Base-by-base conservation (phyloP, 2,888 invertebrate species). In the Chrysolina oricalcia region DNA sequence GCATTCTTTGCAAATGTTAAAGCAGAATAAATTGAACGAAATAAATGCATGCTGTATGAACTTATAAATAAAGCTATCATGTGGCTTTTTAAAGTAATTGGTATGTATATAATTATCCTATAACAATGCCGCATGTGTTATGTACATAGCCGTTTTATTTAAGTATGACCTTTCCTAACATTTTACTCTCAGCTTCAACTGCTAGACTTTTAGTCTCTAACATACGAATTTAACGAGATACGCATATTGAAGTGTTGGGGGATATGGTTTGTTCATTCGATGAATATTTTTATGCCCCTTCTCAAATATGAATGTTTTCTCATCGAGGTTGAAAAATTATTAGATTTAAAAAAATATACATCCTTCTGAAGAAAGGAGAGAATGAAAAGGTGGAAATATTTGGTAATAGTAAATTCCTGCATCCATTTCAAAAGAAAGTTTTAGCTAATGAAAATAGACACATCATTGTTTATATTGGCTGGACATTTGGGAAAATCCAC, bases 81-180 rank as follows among this genome's bases (percentile, higher is more conserved):
- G 78, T 72, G 72, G 75, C 72, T 76, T 80, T 80, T 76, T 72
- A 62, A 76, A 79, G 73, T 80, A 79, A 80, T 79, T 77, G 78
- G 77, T 75, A 74, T 74, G 77, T 78, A 70, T 79, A 78, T 80
- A 79, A 79, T 79, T 79, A 76, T 80, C 74, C 71, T 71, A 72
- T 70, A 78, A 80, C 80, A 81, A 80, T 80, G 77, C 79, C 72
- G 76, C 81, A 78, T 79, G 75, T 79, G 80, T 81, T 76, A 62
- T 72, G 72, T 77, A 75, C 77, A 77, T 79, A 76, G 81, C 73
- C 79, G 81, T 81, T 83, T 83, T 83, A 86, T 84, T 85, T 83
- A 81, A 81, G 82, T 84, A 80, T 86, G 85, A 85, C 85, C 86
- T 85, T 85, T 85, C 85, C 81, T 82, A 85, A 86, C 85, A 78